Conservation (phyloP, 2,797 vertebrate genomes). For the Labeo calbasu region DNA sequence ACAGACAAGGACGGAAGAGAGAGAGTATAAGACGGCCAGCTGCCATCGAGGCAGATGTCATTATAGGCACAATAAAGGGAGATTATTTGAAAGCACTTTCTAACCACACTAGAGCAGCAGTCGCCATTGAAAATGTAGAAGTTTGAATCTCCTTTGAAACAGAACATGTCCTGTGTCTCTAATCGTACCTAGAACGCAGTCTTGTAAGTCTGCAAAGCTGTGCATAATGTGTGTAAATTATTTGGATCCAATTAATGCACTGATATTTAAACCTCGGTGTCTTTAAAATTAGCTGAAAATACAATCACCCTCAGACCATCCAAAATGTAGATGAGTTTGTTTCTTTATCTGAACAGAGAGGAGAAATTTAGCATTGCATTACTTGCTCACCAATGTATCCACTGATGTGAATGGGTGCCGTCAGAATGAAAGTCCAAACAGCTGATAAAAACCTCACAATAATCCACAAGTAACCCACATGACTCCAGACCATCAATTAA, state of each 20-base stretch:
- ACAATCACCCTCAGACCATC: too few relatives aligned
- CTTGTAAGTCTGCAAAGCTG: neutral
- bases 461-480: neutral
- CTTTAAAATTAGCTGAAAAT: too few relatives aligned
- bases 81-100: slow-evolving; percentile 16
- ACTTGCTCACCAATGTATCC: neutral
- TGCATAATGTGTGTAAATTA: neutral
- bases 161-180: neutral
- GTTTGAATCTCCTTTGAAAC: neutral
- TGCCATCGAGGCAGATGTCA: slow-evolving; percentile 41
- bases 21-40: slow-evolving; percentile 3
- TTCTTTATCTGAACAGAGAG: too few relatives aligned
- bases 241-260: neutral
- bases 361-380: neutral
- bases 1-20: slow-evolving; percentile 41
- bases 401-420: neutral
- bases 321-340: too few relatives aligned
- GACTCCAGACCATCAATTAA: neutral
- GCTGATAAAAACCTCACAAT: neutral
- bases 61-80: slow-evolving; percentile 37
- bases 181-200: neutral
- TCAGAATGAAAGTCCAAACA: neutral
- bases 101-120: slow-evolving; percentile 1
- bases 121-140: neutral
- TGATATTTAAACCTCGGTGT: neutral